Evolutionary conservation across 2,797 vertebrate species (phyloP).

Genomic region (Cercopithecus neglectus): DNA sequence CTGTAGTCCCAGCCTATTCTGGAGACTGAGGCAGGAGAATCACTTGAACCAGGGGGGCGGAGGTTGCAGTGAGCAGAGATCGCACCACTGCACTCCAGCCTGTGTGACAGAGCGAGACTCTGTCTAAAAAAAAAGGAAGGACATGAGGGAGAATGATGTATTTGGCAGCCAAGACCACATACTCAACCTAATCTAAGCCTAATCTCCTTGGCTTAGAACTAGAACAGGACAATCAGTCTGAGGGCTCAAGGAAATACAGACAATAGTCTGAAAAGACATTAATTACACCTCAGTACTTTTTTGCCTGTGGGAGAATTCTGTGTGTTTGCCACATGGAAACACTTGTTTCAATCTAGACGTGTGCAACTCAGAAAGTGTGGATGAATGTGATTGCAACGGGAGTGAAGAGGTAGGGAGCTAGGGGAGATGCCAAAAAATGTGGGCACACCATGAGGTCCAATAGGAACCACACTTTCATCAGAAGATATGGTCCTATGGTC

Average conservation of each 20-base stretch:
- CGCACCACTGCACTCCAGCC: no score
- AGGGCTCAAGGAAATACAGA: neutral
- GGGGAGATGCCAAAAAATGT: neutral
- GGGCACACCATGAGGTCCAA: neutral
- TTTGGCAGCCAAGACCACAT: neutral
- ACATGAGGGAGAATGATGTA: neutral
- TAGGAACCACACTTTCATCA: neutral
- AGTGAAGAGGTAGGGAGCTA: neutral
- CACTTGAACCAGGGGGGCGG: no score
- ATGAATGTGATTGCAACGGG: neutral
- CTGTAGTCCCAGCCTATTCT: no score
- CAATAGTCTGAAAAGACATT: neutral
- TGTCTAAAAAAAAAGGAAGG: neutral
- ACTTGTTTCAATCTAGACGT: neutral
- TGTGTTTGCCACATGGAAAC: neutral
- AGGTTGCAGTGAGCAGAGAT: no score
- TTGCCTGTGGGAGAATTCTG: neutral
- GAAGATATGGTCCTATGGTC: neutral
- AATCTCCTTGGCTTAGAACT: neutral
- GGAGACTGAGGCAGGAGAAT: no score
- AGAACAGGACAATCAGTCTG: neutral
- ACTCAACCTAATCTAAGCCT: neutral
- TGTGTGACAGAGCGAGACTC: no score
- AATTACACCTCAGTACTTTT: neutral
- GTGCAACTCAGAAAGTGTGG: neutral